phyloP scores from a whole-genome alignment of 2,113 vertebrate genomes.

The Otolemur garnettii region DNA sequence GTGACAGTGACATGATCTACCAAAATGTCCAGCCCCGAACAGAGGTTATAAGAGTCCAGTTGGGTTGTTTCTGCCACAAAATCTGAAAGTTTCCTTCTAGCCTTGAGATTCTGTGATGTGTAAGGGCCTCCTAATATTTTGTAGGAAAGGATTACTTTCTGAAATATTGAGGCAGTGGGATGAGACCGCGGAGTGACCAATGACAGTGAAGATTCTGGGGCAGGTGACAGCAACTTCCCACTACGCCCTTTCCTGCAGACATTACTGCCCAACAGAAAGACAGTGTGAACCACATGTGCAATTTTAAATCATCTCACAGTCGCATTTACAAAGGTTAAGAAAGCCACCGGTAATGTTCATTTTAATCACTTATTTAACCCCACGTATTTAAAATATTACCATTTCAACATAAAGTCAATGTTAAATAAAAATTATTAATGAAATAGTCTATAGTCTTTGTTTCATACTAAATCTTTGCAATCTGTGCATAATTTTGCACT shows the following conservation, averaged over 20 bases:
- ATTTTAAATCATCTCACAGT: not conserved
- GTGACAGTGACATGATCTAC: not conserved
- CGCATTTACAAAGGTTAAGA: not conserved
- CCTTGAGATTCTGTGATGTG: not conserved
- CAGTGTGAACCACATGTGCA: not conserved
- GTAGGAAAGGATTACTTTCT: not conserved
- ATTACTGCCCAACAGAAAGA: not conserved
- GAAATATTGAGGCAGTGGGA: not conserved
- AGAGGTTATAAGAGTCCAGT: not conserved
- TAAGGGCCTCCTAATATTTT: not conserved
- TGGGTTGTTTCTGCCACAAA: not conserved
- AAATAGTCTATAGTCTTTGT: not conserved
- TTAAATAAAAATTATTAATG: constrained; percentile 7
- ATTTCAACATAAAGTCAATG: constrained; percentile 19
- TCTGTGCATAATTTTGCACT: not conserved
- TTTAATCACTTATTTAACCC: constrained; percentile 31
- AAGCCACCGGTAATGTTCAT: not conserved
- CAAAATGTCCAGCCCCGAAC: no score
- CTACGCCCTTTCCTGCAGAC: not conserved
- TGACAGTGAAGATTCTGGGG: not conserved
- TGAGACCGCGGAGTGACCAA: not conserved
- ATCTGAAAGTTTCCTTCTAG: not conserved
- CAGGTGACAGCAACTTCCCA: not conserved
- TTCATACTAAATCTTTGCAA: not conserved
- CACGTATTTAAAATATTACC: constrained; percentile 17